Base-by-base conservation (phyloP, 2,888 invertebrate genomes). In the Sarcophaga carnaria region DNA sequence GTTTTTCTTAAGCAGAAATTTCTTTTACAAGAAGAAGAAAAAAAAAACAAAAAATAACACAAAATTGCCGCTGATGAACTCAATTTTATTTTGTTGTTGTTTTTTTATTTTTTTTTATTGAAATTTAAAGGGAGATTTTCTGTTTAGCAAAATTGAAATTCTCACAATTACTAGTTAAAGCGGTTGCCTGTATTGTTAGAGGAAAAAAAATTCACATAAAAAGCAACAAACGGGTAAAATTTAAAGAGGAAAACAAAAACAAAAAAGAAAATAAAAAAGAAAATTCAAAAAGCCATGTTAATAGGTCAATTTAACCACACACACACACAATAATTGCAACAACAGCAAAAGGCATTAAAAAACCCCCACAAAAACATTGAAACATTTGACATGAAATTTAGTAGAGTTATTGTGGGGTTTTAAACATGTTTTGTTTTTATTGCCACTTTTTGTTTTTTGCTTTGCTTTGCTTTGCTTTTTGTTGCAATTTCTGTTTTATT, bases 241-340 rank as follows among this genome's bases (percentile, higher is more conserved):
- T 74, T 25, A 69, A 12, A 6, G 22, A 62, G 5, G n/a, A 4
- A 59, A 70, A 62, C 22, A 27, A 54, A 54, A 54, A n/a, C n/a
- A 67, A 22, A 47, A 82, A 59, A 54, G 27, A 0, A 54, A 11
- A 49, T 10, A 54, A 17, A 54, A 2, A 54, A 2, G 17, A 25
- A 47, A 76, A 74, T 74, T 70, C 80, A 69, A 82, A 85, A 76
- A 82, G 82, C 80, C 86, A 88, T 87, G 88, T 88, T 86, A 88
- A 88, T 88, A 88, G 86, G 88, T 88, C 88, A 88, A 77, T 85
- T 76, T 81, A 88, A 82, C 85, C 85, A 78, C 80, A 83, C 80
- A 79, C 77, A 87, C 8, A 49, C 4, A 54, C 11, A 14, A 0
- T 54, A 54, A 17, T 17, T 14, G 17, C 64, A n/a, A 72, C 63